Evolutionary conservation across 2,888 invertebrate genomes (phyloP).

Genomic region (Steinernema hermaphroditum): DNA sequence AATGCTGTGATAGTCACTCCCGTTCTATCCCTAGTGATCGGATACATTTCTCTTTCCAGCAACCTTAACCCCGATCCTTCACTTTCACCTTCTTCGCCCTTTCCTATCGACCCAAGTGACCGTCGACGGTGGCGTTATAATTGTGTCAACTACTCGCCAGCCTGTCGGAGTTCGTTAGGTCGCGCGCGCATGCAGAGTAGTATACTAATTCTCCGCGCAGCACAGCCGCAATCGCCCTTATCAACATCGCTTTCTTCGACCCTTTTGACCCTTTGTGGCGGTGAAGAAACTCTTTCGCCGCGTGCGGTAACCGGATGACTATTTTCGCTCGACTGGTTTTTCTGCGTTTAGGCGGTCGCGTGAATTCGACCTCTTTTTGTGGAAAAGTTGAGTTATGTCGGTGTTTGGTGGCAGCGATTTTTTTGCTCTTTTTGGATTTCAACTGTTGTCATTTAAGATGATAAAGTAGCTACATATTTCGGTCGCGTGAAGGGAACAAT

Average conservation of each 20-base stretch:
- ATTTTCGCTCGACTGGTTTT: slow-evolving; percentile 10
- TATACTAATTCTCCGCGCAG: slow-evolving; percentile 4
- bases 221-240: neutral
- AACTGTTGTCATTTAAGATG: too few species aligned
- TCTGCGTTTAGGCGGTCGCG: neutral
- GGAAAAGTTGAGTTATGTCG: too few species aligned
- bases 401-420: too few species aligned
- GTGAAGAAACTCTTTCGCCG: slow-evolving; percentile 14
- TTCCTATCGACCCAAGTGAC: neutral
- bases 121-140: slow-evolving; percentile 7
- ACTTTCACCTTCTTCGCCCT: neutral
- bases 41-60: too few species aligned
- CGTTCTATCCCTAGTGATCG: too few species aligned
- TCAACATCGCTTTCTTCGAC: neutral
- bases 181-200: neutral
- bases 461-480: too few species aligned
- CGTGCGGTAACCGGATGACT: slow-evolving; percentile 15
- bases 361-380: too few species aligned
- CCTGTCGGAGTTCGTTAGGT: neutral
- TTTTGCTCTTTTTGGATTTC: too few species aligned
- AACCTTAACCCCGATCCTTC: neutral
- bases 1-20: too few species aligned
- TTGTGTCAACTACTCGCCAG: slow-evolving; percentile 15
- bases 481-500: too few species aligned
- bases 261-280: slow-evolving; percentile 22